These are phyloP conservation scores for Actenoides hombroni DNA, from an alignment of 2,113 vertebrate species.

Conservation along the genomic window DNA sequence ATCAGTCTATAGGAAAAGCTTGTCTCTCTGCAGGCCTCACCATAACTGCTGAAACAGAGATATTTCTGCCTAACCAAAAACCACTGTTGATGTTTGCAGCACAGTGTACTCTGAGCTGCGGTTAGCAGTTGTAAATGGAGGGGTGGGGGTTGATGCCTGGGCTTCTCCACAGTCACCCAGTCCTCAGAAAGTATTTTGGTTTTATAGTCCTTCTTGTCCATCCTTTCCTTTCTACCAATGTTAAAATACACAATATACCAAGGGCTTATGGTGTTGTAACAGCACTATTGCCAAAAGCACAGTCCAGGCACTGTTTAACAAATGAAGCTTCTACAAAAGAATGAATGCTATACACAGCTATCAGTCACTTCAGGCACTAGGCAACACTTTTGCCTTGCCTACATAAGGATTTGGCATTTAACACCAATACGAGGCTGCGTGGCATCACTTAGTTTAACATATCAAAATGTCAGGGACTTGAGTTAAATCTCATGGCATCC, in stretches of 20 bases:
- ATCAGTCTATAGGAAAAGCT: background rate
- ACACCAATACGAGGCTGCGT: background rate
- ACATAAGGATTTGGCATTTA: background rate
- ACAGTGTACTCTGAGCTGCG: background rate
- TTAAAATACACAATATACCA: background rate
- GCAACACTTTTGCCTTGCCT: background rate
- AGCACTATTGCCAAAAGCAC: background rate
- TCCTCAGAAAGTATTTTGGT: background rate
- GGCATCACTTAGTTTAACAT: background rate
- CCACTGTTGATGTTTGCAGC: fast-evolving
- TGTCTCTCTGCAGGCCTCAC: background rate
- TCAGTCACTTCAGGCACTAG: background rate
- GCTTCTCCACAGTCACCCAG: background rate
- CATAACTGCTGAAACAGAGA: background rate
- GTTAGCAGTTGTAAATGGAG: background rate
- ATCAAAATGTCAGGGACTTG: background rate
- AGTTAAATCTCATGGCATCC: fast-evolving
- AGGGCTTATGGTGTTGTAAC: background rate
- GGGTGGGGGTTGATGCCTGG: background rate
- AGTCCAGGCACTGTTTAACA: background rate
- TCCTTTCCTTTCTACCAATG: background rate
- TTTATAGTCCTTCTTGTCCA: background rate
- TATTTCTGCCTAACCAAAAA: background rate
- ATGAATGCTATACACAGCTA: background rate
- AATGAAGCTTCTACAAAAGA: background rate